Evolutionary conservation across 2,113 vertebrate species (phyloP).

Genomic region (Scartelaos histophorus): DNA sequence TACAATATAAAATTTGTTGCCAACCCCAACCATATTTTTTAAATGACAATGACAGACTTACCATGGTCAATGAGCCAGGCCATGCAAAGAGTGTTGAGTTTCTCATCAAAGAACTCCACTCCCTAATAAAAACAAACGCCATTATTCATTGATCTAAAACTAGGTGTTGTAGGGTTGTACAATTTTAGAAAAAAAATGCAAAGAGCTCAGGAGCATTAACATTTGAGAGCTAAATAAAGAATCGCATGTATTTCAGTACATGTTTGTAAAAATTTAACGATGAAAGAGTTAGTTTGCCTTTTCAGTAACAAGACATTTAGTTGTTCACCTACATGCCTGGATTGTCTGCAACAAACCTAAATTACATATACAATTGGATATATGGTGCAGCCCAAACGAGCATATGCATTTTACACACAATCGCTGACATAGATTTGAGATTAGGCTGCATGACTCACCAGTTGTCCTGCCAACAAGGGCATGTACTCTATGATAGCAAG

Average conservation of each 20-base stretch:
- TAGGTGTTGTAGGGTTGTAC: too few relatives aligned
- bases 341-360: too few relatives aligned
- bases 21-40: background rate
- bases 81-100: slow-evolving; percentile 92
- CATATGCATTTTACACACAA: background rate
- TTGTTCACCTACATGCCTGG: too few relatives aligned
- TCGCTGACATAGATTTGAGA: background rate
- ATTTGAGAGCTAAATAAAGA: too few relatives aligned
- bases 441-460: slow-evolving; percentile 75
- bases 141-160: background rate
- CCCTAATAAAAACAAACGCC: slow-evolving; percentile 72
- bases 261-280: too few relatives aligned
- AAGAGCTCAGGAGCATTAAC: too few relatives aligned
- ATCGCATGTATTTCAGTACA: too few relatives aligned
- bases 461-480: slow-evolving; percentile 88
- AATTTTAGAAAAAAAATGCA: too few relatives aligned
- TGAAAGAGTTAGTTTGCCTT: too few relatives aligned
- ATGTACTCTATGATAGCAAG: slow-evolving; percentile 91
- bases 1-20: background rate
- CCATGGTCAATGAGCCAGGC: slow-evolving; percentile 94
- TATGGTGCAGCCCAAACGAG: background rate
- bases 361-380: too few relatives aligned
- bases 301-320: too few relatives aligned
- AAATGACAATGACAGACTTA: slow-evolving; percentile 63
- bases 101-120: slow-evolving; percentile 93